A percentile compares a stretch with the other conserved stretches of the same genome.
Conservation (phyloP, 2,888 invertebrate species). For the Toxonevra muliebris region DNA sequence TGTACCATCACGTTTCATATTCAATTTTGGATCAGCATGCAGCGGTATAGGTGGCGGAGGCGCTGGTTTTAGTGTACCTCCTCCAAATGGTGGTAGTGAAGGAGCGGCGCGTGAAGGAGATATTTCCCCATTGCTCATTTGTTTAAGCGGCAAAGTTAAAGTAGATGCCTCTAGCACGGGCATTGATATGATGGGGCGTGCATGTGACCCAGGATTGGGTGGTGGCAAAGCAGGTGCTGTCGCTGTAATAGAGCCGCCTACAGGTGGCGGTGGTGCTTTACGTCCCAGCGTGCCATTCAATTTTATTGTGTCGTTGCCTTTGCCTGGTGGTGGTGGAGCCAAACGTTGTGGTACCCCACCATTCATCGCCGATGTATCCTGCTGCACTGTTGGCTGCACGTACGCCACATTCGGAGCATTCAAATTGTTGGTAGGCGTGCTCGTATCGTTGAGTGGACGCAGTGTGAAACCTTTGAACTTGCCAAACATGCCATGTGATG, state of each 20-base stretch:
- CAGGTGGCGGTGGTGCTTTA: constrained; percentile 43
- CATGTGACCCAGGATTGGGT: constrained; percentile 70
- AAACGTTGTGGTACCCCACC: constrained; percentile 66
- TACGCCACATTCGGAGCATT: constrained; percentile 69
- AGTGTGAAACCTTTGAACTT: constrained; percentile 88
- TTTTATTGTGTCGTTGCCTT: constrained; percentile 46
- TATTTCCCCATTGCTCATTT: constrained; percentile 41
- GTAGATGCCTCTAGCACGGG: constrained; percentile 85
- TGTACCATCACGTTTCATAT: constrained; percentile 71
- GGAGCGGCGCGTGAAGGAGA: constrained; percentile 34
- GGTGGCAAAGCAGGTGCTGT: constrained; percentile 71
- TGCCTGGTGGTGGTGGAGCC: constrained; percentile 71
- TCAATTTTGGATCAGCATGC: constrained; percentile 59
- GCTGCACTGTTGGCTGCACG: constrained; percentile 61
- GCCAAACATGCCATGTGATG: constrained; percentile 75
- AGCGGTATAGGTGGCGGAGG: constrained; percentile 68
- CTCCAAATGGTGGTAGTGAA: constrained; percentile 14
- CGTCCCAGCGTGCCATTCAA: constrained; percentile 46
- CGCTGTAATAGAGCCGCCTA: background rate
- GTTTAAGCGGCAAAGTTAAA: constrained; percentile 48
- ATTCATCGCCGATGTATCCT: constrained; percentile 46
- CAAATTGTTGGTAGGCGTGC: constrained; percentile 53
- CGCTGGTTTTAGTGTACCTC: constrained; percentile 62
- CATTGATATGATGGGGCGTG: constrained; percentile 81
- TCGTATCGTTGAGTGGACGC: constrained; percentile 60